Conservation (phyloP, 1,140 invertebrate genomes). For the Anastrepha obliqua region DNA sequence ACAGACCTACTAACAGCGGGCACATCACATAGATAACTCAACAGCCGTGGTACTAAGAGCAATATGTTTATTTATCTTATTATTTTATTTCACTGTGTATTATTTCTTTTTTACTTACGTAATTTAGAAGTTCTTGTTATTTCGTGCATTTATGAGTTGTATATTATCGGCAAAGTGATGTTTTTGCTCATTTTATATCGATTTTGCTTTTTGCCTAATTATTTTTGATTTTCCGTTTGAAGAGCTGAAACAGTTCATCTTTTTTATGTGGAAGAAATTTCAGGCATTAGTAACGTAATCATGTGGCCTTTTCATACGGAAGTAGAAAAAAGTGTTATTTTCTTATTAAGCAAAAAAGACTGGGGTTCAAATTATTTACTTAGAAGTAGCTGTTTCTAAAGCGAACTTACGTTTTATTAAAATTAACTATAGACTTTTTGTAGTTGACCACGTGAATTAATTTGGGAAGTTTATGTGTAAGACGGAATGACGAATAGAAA, state of each 20-base stretch:
- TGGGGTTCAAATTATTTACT: background rate
- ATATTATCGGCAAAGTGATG: background rate
- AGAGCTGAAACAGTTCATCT: too few relatives aligned
- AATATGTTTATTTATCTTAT: constrained; percentile 26
- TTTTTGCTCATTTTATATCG: background rate
- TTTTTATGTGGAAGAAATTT: background rate
- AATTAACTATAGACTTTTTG: background rate
- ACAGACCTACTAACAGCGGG: constrained; percentile 4
- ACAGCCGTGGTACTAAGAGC: background rate
- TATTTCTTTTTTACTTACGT: background rate
- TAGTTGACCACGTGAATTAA: background rate
- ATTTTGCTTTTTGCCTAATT: too few relatives aligned
- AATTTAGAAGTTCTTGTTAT: background rate
- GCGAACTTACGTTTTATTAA: background rate
- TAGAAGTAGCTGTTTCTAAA: background rate
- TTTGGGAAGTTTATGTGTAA: background rate
- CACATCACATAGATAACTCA: constrained; percentile 37
- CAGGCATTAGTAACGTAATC: background rate
- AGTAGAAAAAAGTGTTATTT: background rate
- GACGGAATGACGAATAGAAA: background rate
- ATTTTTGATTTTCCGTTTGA: too few relatives aligned
- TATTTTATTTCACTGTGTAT: constrained; percentile 2
- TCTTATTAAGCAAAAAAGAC: background rate
- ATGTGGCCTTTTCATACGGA: constrained; percentile 6
- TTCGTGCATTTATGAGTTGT: background rate